phyloP scores from a whole-genome alignment of 2,797 vertebrate species.

The Vespertilio murinus region DNA sequence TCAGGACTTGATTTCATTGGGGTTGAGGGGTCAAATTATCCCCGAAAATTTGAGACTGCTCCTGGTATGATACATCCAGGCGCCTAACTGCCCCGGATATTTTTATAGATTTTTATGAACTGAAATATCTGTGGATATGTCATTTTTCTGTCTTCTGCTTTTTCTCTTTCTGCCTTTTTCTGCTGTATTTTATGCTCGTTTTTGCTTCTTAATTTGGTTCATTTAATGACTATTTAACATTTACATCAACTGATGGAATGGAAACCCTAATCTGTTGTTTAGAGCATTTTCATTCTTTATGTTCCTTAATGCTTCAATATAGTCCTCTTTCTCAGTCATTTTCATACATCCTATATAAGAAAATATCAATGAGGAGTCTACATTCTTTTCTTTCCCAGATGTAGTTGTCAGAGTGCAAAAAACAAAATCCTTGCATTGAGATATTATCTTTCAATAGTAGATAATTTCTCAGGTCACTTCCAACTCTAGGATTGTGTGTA shows the following conservation, averaged over 20 bases:
- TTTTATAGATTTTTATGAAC: conserved; percentile 76
- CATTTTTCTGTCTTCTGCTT: conserved; percentile 75
- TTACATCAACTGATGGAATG: conserved; percentile 61
- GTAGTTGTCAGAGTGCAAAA: neutral
- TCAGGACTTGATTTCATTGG: conserved; percentile 95
- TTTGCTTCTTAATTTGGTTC: conserved; percentile 44
- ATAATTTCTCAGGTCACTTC: neutral
- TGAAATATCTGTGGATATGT: conserved; percentile 87
- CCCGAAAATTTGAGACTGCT: conserved; percentile 95
- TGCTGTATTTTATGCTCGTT: conserved; percentile 18
- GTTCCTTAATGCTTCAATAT: neutral
- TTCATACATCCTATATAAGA: neutral
- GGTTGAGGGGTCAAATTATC: conserved; percentile 94
- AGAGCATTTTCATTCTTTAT: conserved; percentile 26
- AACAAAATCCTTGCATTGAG: neutral
- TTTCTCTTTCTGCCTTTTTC: conserved; percentile 52
- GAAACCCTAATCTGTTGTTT: neutral
- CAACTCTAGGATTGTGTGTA: neutral
- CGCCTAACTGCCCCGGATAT: conserved; percentile 85
- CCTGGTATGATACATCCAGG: conserved; percentile 92
- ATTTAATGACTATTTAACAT: conserved; percentile 65
- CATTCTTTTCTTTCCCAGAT: neutral
- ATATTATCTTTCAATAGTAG: neutral
- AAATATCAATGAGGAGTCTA: neutral
- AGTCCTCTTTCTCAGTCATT: neutral